These are phyloP conservation scores for Scatophagus argus DNA, from an alignment of 2,113 vertebrate species.

Conservation along the genomic window DNA sequence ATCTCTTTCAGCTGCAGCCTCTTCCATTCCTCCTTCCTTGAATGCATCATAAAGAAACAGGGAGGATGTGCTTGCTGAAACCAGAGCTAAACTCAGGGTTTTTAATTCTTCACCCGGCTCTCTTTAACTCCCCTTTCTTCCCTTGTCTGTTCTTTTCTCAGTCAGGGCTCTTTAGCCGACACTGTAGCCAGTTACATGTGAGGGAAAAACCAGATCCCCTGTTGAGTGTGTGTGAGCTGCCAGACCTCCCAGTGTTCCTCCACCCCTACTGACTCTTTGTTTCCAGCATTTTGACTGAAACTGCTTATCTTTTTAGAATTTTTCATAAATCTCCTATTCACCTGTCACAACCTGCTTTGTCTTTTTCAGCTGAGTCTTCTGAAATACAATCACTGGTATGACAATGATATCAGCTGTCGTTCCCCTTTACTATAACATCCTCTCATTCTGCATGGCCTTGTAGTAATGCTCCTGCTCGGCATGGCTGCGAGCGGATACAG, in stretches of 20 bases:
- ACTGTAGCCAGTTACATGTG: conserved; percentile 40
- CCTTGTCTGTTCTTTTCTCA: conserved; percentile 47
- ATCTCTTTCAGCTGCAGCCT: conserved; percentile 51
- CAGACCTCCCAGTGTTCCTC: conserved; percentile 48
- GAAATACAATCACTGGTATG: conserved; percentile 29
- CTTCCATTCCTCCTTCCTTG: conserved; percentile 23
- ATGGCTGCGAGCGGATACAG: conserved; percentile 76
- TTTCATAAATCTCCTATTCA: conserved; percentile 28
- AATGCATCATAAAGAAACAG: conserved; percentile 25
- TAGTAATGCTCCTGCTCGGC: conserved; percentile 82
- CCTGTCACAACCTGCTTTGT: conserved; percentile 25
- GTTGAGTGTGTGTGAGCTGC: conserved; percentile 48
- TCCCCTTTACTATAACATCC: conserved; percentile 74
- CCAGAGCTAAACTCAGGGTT: conserved; percentile 1
- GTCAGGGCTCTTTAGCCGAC: conserved; percentile 17
- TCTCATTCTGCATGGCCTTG: conserved; percentile 80
- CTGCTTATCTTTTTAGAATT: conserved; percentile 26
- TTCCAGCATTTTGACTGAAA: conserved; percentile 35
- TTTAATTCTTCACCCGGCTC: conserved; percentile 28
- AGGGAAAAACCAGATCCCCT: conserved; percentile 33
- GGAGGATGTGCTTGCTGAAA: conserved; percentile 30
- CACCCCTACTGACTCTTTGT: conserved; percentile 17
- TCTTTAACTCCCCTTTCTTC: conserved; percentile 26
- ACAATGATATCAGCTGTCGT: background rate
- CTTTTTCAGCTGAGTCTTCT: conserved; percentile 30